Evolutionary conservation across 1,140 invertebrate species (phyloP).

Genomic region (Saccostrea glomerata): DNA sequence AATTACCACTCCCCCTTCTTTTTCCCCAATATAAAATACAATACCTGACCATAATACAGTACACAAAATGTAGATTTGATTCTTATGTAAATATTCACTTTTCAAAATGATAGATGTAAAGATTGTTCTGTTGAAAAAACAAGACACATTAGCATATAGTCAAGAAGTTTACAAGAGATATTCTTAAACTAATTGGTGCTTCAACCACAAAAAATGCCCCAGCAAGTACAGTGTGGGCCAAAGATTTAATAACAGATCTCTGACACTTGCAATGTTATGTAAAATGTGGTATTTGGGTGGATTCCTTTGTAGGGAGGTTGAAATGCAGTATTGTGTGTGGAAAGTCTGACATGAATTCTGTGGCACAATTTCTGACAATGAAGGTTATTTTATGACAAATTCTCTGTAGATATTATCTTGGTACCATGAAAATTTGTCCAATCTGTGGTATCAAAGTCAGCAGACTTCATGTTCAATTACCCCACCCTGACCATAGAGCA

Average conservation of each 20-base stretch:
- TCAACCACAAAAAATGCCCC: not conserved
- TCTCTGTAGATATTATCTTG: constrained; percentile 18
- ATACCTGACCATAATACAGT: no score
- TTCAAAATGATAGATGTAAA: no score
- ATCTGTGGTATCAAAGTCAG: constrained; percentile 9
- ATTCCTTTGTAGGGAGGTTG: constrained; percentile 33
- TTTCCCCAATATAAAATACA: no score
- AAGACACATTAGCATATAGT: not conserved
- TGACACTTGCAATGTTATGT: constrained; percentile 28
- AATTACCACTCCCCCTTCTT: no score
- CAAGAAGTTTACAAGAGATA: not conserved
- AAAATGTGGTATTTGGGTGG: constrained; percentile 22
- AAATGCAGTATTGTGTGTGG: constrained; percentile 23
- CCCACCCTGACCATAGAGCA: constrained; percentile 5
- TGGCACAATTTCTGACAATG: constrained; percentile 2
- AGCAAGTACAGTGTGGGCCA: not conserved
- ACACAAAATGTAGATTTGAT: no score
- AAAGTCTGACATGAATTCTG: constrained; percentile 9
- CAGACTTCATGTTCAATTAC: constrained; percentile 31
- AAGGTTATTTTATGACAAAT: not conserved
- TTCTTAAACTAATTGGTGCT: not conserved
- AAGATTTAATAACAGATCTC: constrained; percentile 3
- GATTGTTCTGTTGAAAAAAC: not conserved
- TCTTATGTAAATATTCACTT: no score
- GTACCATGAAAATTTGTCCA: constrained; percentile 36